Percentiles rank a stretch among this genome's conserved stretches.
Conservation (phyloP, 2,797 vertebrate genomes). For the Cossypha polioptera region DNA sequence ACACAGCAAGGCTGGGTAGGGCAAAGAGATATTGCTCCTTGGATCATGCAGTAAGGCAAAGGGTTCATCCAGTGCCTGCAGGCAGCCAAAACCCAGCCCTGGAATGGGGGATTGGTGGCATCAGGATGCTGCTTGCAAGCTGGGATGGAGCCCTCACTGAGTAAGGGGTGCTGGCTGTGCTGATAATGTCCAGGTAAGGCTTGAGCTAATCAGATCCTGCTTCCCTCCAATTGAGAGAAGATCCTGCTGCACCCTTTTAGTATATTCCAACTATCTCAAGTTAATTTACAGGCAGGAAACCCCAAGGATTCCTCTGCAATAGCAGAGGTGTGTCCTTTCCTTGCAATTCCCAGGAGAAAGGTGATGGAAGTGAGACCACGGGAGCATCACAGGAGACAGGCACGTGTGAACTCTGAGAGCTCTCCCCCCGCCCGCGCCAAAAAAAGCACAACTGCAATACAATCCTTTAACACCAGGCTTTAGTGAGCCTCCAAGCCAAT, state of each 20-base stretch:
- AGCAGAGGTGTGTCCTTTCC: background rate
- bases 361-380: background rate
- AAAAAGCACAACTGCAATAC: constrained; percentile 19
- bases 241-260: background rate
- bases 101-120: fast-evolving
- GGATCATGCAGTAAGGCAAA: background rate
- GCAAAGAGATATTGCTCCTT: fast-evolving
- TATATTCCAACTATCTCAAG: background rate
- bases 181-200: background rate
- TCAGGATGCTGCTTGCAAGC: background rate
- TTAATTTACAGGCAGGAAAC: background rate
- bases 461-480: background rate
- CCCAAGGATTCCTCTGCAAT: background rate
- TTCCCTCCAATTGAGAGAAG: background rate
- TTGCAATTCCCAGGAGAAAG: background rate
- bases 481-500: background rate
- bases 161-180: background rate
- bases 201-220: background rate
- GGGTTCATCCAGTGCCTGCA: too few relatives aligned
- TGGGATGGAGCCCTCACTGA: background rate
- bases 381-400: background rate
- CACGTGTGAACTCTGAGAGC: background rate
- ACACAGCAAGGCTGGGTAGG: background rate
- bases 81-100: background rate
- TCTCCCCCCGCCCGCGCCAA: background rate